Evolutionary conservation across 2,797 vertebrate genomes (phyloP).

Genomic region (Vireo griseus): DNA sequence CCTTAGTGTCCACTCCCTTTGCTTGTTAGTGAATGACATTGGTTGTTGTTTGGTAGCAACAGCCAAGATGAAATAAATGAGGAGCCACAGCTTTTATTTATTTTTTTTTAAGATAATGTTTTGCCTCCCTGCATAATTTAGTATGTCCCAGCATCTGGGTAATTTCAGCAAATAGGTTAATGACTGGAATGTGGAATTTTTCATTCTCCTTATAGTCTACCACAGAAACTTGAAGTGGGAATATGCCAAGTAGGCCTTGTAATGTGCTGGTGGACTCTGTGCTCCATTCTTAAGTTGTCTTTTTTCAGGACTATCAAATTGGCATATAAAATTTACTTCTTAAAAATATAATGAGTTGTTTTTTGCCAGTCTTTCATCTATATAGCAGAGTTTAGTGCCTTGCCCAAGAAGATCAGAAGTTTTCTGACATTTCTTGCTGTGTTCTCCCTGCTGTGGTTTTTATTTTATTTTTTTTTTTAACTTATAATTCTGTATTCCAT

Average conservation of each 20-base stretch:
- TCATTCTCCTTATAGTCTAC: not conserved
- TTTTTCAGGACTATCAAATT: not conserved
- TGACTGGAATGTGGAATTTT: not conserved
- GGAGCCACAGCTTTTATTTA: not conserved
- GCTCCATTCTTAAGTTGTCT: not conserved
- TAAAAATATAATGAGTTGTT: not conserved
- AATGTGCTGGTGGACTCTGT: not conserved
- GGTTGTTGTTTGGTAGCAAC: not conserved
- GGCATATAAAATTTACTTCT: not conserved
- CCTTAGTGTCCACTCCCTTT: rapidly evolving
- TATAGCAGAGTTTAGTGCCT: not conserved
- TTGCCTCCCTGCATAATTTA: not conserved
- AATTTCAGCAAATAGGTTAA: not conserved
- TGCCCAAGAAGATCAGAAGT: not conserved
- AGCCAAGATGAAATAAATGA: not conserved
- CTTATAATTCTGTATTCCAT: not conserved
- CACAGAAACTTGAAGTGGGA: not conserved
- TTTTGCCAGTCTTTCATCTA: not conserved
- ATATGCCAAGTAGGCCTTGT: not conserved
- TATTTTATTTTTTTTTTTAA: not conserved
- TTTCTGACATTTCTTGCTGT: not conserved
- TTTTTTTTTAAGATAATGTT: not conserved
- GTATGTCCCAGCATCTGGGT: not conserved
- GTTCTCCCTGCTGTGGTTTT: not conserved
- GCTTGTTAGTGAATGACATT: rapidly evolving